These are phyloP conservation scores for Zaprionus camerounensis DNA, from an alignment of 1,140 invertebrate genomes.

Conservation along the genomic window DNA sequence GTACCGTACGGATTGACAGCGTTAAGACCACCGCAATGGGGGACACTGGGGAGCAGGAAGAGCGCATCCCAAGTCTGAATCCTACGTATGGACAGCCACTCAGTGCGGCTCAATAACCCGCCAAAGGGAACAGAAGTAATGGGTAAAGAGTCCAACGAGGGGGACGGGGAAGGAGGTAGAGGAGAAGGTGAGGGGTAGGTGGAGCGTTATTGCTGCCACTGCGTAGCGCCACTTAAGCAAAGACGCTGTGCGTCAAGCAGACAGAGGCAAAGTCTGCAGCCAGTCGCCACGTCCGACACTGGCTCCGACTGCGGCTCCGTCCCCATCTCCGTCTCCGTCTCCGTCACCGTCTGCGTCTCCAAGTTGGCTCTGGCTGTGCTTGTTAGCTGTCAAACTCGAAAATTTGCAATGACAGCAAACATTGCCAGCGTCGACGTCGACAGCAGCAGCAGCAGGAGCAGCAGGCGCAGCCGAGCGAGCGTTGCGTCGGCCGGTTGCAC, in stretches of 20 bases:
- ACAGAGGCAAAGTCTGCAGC: constrained; percentile 38
- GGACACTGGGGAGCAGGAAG: neutral
- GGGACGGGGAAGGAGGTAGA: constrained; percentile 14
- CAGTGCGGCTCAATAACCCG: constrained; percentile 58
- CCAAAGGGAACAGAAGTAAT: constrained; percentile 20
- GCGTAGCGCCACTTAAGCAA: constrained; percentile 78
- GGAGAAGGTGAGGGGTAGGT: neutral
- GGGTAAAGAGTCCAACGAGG: neutral
- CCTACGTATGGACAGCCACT: constrained; percentile 59
- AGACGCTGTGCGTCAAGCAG: constrained; percentile 76
- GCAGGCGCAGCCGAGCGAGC: no score
- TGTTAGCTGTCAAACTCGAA: constrained; percentile 83
- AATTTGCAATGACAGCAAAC: constrained; percentile 84
- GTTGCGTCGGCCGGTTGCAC: constrained; percentile 43
- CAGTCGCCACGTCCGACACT: constrained; percentile 34
- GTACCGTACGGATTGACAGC: constrained; percentile 68
- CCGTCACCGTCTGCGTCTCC: neutral
- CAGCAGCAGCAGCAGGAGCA: neutral
- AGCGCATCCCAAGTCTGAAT: neutral
- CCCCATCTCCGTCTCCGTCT: neutral
- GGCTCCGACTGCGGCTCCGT: neutral
- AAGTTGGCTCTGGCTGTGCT: constrained; percentile 52
- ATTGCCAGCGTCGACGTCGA: constrained; percentile 63
- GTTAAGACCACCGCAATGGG: constrained; percentile 67
- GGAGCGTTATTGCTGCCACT: constrained; percentile 38